Conservation (phyloP, 2,113 vertebrate genomes). For the Nannospalax galili region DNA sequence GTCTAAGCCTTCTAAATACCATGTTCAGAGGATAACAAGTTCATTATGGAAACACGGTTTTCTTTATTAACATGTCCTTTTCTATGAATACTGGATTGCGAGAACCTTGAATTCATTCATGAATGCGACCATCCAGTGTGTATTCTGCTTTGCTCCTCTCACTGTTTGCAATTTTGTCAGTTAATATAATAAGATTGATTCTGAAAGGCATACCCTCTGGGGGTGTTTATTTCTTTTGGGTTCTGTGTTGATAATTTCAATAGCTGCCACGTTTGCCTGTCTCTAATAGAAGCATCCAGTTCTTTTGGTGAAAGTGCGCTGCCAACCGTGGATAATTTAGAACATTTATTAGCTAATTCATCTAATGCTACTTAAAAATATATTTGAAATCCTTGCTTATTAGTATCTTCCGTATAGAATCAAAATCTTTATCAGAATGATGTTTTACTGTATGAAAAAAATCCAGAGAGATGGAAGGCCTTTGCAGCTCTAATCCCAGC, state of each 20-base stretch:
- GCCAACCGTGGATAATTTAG: not conserved
- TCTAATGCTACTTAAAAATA: not conserved
- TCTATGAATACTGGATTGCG: slow-evolving; percentile 23
- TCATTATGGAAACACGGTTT: slow-evolving; percentile 54
- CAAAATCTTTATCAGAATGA: not conserved
- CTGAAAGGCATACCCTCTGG: not conserved
- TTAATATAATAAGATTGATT: not conserved
- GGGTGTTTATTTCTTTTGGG: not conserved
- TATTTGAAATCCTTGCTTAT: not conserved
- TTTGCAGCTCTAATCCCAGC: not conserved
- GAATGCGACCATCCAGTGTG: not conserved
- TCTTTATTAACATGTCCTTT: slow-evolving; percentile 42
- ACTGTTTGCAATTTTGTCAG: not conserved
- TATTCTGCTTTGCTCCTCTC: not conserved
- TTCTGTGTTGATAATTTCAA: not conserved
- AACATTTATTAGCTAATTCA: not conserved
- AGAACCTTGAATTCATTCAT: not conserved
- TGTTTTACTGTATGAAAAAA: not conserved
- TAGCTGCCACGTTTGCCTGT: not conserved
- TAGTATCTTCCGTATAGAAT: not conserved
- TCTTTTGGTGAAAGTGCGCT: not conserved
- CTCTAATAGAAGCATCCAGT: not conserved
- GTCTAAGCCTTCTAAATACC: slow-evolving; percentile 61
- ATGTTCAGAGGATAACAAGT: slow-evolving; percentile 63
- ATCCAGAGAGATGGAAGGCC: not conserved